A percentile compares a stretch with the other conserved stretches of the same genome.
phyloP scores from a whole-genome alignment of 2,113 vertebrate genomes.

The Bubo bubo region DNA sequence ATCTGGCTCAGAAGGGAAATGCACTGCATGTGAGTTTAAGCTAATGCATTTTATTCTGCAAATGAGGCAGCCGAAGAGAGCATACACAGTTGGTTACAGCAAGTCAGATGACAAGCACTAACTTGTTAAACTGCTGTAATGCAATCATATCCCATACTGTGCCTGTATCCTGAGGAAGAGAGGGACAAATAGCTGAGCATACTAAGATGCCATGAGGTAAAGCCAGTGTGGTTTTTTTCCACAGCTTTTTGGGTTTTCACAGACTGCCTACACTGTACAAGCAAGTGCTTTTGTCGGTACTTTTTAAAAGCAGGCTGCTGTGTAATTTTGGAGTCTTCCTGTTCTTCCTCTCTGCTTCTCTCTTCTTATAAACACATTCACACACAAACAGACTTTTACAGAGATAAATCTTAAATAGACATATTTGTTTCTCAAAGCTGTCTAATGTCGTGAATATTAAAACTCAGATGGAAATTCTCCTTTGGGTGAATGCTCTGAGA shows the following conservation, averaged over 20 bases:
- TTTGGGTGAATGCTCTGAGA: not conserved
- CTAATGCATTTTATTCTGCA: not conserved
- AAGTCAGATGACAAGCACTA: slow-evolving; percentile 28
- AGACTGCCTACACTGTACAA: slow-evolving; percentile 7
- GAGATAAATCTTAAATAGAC: not conserved
- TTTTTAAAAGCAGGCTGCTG: slow-evolving; percentile 10
- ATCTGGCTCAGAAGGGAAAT: slow-evolving; percentile 3
- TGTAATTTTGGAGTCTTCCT: slow-evolving; percentile 10
- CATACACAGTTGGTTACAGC: not conserved
- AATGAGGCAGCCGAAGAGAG: not conserved
- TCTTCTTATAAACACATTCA: not conserved
- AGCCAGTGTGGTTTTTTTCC: not conserved
- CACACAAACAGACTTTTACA: not conserved
- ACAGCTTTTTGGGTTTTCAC: not conserved
- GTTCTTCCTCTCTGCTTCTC: not conserved
- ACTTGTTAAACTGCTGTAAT: slow-evolving; percentile 16
- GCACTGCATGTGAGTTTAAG: not conserved
- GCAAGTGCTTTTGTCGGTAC: not conserved
- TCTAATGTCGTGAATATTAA: slow-evolving; percentile 20
- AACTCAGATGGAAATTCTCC: slow-evolving; percentile 18
- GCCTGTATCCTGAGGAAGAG: not conserved
- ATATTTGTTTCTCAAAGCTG: slow-evolving; percentile 17
- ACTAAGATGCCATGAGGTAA: slow-evolving; percentile 3
- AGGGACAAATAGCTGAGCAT: not conserved
- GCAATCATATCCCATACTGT: not conserved